Evolutionary conservation across 2,113 vertebrate species (phyloP), one percentile per base, ranked within the genome.

Genomic region (Elanoides forficatus): DNA sequence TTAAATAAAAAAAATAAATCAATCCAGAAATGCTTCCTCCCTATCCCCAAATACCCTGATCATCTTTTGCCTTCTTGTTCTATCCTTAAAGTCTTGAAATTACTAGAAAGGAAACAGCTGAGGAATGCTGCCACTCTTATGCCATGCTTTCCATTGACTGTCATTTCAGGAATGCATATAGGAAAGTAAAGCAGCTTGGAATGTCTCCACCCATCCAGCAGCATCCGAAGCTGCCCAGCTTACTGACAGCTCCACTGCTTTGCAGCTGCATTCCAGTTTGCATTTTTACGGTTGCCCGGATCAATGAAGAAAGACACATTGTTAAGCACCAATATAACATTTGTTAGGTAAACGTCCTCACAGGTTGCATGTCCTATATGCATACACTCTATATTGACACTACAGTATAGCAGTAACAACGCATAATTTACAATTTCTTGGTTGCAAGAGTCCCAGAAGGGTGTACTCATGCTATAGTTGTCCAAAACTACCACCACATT

Each of bases 91-190:
- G 43, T 95, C 81, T 85, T 89, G 80, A 96, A 91, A 96, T 81
- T 83, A 95, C 97, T 98, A 97, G 97, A 98, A 98, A 97, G 97
- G 94, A 98, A 98, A 98, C 98, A 99, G 98, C 98, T 99, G 98
- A 99, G 98, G 98, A 99, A 99, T 98, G 98, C 96, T 97, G 98
- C 97, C 97, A 95, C 93, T 97, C 96, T 97, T 98, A 98, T 97
- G 97, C 97, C 98, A 98, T 87, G 97, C 98, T 99, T 99, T 99
- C 98, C 98, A 99, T 38, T 93, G 93, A 98, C 97, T 98, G 98
- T 98, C 98, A 99, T 98, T 98, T 97, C 97, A 99, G 98, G 99
- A 99, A 99, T 99, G 98, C 96, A 95, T 75, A 71, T 53, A 97
- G 96, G 87, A 97, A 98, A 98, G 98, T 97, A 97, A 98, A 98